These are phyloP conservation scores for Erpornis zantholeuca DNA, from an alignment of 2,113 vertebrate species.

Conservation along the genomic window DNA sequence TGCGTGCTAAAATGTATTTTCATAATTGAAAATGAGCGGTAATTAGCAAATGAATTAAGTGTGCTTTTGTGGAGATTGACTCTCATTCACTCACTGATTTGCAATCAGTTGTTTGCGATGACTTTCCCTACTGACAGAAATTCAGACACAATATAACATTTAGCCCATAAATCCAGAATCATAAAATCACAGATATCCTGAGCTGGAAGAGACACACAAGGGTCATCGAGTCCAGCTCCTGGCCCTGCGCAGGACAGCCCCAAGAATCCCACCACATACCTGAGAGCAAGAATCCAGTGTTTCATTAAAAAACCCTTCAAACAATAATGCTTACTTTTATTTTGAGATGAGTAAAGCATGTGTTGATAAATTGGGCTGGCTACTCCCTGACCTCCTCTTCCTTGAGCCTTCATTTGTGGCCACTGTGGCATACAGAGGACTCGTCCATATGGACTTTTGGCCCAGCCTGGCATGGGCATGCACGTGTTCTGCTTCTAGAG, in stretches of 20 bases:
- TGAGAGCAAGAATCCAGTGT: not conserved
- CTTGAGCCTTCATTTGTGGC: not conserved
- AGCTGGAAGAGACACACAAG: not conserved
- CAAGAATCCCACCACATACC: not conserved
- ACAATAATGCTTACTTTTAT: not conserved
- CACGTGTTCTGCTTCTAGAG: not conserved
- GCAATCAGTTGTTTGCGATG: not conserved
- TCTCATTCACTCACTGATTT: not conserved
- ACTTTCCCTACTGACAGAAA: not conserved
- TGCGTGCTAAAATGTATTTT: not conserved
- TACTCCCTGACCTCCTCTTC: not conserved
- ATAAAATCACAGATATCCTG: not conserved
- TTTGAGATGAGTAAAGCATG: not conserved
- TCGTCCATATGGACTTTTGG: fast-evolving
- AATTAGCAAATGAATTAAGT: not conserved
- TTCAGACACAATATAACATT: fast-evolving
- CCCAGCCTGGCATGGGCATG: not conserved
- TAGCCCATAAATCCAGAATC: not conserved
- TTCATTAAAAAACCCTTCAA: not conserved
- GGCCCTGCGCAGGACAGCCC: not conserved
- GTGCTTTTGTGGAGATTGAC: not conserved
- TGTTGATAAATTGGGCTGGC: fast-evolving
- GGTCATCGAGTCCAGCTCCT: not conserved
- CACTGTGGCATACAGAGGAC: not conserved
- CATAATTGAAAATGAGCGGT: not conserved